Evolutionary conservation across 2,113 vertebrate species (phyloP).

Genomic region (Chaetops frenatus): DNA sequence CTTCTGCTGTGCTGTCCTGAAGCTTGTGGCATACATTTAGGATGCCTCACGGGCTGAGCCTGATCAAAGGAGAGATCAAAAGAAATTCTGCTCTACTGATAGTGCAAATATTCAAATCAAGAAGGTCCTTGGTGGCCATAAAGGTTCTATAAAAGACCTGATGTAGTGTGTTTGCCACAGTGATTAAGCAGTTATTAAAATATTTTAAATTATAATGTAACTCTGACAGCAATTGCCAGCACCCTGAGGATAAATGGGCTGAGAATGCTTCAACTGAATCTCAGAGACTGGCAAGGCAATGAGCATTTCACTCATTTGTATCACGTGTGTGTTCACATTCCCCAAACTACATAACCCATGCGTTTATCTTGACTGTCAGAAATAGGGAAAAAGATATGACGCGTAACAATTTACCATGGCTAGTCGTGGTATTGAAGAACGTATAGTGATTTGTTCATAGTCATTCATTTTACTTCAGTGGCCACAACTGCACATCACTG

Average conservation of each 20-base stretch:
- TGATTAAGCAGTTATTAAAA: background rate
- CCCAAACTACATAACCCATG: background rate
- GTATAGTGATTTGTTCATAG: background rate
- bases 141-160: background rate
- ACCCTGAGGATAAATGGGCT: background rate
- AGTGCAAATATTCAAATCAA: background rate
- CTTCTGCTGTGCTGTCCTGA: background rate
- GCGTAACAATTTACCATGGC: background rate
- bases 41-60: accelerated
- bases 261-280: background rate
- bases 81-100: background rate
- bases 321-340: background rate
- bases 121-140: background rate
- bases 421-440: background rate
- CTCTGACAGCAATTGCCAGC: background rate
- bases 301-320: background rate
- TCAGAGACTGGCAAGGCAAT: background rate
- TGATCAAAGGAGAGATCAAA: background rate
- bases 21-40: background rate
- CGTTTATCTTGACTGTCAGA: background rate
- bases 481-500: background rate
- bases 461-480: background rate
- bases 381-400: background rate
- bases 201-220: background rate
- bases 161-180: background rate